Evolutionary conservation across 2,888 invertebrate species (phyloP), one percentile per base, ranked within the genome.

Genomic region (Hyppa rectilinea): DNA sequence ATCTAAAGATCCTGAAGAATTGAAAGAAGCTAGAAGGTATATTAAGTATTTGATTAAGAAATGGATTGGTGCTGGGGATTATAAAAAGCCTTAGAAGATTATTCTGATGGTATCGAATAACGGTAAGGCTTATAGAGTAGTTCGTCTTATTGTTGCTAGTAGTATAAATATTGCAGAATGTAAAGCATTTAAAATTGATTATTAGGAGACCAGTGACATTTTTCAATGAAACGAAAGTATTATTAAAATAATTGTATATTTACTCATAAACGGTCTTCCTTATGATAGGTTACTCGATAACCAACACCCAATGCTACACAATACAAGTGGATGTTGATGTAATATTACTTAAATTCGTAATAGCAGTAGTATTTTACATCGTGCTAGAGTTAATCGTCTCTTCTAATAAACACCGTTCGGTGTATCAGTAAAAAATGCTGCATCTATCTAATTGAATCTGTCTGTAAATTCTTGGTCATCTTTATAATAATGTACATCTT

Each of bases 221-320:
- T 34, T 34, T 10, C 36, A 80, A 70, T 80, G 10, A 81, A 83
- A 82, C 61, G 34, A 73, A 75, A 81, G 79, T 86, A 29, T 64
- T 76, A 82, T 85, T 89, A 90, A 92, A 93, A 92, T 92, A 91
- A 89, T 89, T 92, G 88, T 93, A 92, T 93, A 93, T 93, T 94
- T 92, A 92, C 89, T 93, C 91, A 91, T 93, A 94, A 90, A 94
- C 87, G 89, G 85, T 90, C 88, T 89, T 91, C 86, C 93, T 93
- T 93, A 94, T 85, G 90, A 89, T 95, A 95, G 92, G 94, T 95
- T 95, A 96, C 92, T 92, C 87, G 85, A 91, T 90, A 92, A 92
- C 95, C 95, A 95, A 95, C 95, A 95, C 94, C 95, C 94, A 91
- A 89, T 88, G 88, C 89, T 91, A 94, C 88, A 91, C 84, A 89